Evolutionary conservation across 2,888 invertebrate species (phyloP).

Genomic region (Enchytraeus crypticus): DNA sequence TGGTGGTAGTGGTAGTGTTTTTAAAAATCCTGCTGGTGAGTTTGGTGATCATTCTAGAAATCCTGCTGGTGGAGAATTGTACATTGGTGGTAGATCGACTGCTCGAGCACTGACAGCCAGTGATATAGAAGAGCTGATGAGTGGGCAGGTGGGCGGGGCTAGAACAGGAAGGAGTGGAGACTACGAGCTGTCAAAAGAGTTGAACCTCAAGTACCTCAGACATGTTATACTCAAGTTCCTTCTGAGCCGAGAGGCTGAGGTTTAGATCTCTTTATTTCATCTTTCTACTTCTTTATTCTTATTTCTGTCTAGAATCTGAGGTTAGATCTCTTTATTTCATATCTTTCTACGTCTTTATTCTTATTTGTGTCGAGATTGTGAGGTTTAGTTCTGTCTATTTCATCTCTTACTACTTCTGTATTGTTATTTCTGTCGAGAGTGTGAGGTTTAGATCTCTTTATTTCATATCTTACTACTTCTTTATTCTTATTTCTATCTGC

Average conservation of each 20-base stretch:
- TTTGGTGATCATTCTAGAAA: no score
- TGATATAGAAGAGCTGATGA: neutral
- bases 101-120: neutral
- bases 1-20: no score
- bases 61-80: no score
- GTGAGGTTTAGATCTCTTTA: neutral
- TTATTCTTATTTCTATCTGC: neutral
- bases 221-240: constrained; percentile 87
- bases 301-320: neutral
- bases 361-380: neutral
- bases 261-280: no score
- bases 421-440: neutral
- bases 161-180: no score
- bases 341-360: neutral
- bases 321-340: neutral
- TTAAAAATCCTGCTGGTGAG: no score
- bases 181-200: constrained; percentile 49
- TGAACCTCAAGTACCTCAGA: constrained; percentile 77
- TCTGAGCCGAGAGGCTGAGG: constrained; percentile 70
- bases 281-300: no score
- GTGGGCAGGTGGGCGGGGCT: neutral
- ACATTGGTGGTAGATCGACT: neutral
- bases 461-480: neutral
- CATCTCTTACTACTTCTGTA: neutral
- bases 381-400: neutral